phyloP scores from a whole-genome alignment of 2,797 vertebrate genomes.

The Clarias pachynema region DNA sequence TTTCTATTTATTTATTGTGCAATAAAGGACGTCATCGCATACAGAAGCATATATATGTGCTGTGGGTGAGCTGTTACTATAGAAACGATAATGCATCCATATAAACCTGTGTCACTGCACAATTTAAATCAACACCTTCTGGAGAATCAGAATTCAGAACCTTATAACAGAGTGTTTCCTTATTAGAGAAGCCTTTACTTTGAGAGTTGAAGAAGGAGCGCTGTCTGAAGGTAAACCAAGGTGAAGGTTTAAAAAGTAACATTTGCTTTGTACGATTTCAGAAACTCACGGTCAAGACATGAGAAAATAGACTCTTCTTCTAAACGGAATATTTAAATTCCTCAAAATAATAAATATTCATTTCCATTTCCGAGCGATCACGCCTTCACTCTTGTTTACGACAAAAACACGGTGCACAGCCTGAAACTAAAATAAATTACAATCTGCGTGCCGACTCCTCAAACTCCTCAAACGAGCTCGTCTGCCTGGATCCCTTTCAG shows the following conservation, averaged over 20 bases:
- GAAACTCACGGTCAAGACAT: background rate
- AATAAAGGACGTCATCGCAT: background rate
- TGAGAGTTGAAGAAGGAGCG: background rate
- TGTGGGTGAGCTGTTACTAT: background rate
- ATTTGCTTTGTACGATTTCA: background rate
- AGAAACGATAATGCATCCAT: background rate
- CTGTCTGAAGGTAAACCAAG: background rate
- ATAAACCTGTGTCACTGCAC: background rate
- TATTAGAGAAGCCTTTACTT: background rate
- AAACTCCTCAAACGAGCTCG: constrained; percentile 5
- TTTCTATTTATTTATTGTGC: background rate
- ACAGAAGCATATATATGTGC: background rate
- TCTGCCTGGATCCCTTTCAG: constrained; percentile 45
- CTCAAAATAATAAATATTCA: constrained; percentile 13
- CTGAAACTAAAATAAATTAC: background rate
- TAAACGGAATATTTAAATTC: background rate
- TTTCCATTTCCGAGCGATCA: background rate
- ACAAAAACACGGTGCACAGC: background rate
- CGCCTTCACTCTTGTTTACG: background rate
- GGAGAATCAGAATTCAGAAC: background rate
- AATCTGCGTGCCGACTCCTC: background rate
- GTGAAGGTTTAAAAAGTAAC: background rate
- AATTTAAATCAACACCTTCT: background rate
- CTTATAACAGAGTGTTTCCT: background rate
- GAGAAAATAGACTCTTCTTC: background rate